Evolutionary conservation across 2,797 vertebrate species (phyloP).

Genomic region (Apogon hyalosoma): DNA sequence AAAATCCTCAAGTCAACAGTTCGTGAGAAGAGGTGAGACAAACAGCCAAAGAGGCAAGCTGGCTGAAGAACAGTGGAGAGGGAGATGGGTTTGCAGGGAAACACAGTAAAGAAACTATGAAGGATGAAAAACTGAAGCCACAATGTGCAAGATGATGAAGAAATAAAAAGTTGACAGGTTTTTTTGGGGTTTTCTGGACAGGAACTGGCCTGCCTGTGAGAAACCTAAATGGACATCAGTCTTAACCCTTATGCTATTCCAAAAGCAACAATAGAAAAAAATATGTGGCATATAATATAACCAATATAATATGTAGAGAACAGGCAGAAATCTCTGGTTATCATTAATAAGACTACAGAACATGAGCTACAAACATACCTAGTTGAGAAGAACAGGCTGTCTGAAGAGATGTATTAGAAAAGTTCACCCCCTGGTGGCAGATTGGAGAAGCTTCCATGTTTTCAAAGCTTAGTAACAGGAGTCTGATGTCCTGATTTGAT

Average conservation of each 20-base stretch:
- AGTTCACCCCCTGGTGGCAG: slow-evolving; percentile 78
- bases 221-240: neutral
- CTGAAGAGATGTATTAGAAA: slow-evolving; percentile 63
- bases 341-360: neutral
- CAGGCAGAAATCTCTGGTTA: neutral
- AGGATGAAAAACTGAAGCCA: neutral
- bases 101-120: neutral
- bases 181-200: no score
- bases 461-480: neutral
- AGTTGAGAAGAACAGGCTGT: slow-evolving; percentile 27
- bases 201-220: neutral
- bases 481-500: slow-evolving; percentile 26
- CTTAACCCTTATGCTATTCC: no score
- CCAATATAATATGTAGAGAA: neutral
- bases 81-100: neutral
- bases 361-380: slow-evolving; percentile 1
- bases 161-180: neutral
- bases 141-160: neutral
- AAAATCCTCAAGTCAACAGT: slow-evolving; percentile 18
- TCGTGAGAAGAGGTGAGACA: slow-evolving; percentile 2
- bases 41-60: neutral
- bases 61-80: slow-evolving; percentile 10
- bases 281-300: neutral
- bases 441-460: slow-evolving; percentile 14
- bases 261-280: neutral